Base-by-base conservation (phyloP, 2,797 vertebrate species). In the Hoplostethus atlanticus region DNA sequence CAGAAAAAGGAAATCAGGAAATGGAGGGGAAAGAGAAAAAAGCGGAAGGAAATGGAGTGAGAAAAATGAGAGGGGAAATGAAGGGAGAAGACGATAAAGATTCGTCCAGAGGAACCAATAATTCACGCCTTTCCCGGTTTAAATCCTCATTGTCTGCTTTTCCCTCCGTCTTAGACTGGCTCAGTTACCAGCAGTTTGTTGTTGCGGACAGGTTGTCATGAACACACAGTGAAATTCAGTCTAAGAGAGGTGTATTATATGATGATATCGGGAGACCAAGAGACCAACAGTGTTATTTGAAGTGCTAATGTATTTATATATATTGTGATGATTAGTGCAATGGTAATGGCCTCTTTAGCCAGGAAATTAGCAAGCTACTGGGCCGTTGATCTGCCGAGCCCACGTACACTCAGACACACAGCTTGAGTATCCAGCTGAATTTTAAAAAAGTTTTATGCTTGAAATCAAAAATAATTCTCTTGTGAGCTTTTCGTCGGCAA, bases 21-120 rank as follows among this genome's bases (percentile, higher is more conserved):
- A 81, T 52, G 62, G 30, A 76, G 44, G 3, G 51, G 42, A 76
- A 68, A 76, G 30, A 30, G 17, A 31, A 25, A 52, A 57, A 34
- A 17, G 16, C 44, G 0, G 30, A 17, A 64, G 21, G 64, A 71
- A 56, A 68, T 64, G 47, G 40, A 55, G 28, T 50, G 38, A 55
- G 28, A 64, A 68, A 73, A 74, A 81, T 47, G 68, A 71, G 64
- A 30, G 12, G 65, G 52, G 57, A 77, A 77, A 73, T 73, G 59
- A 77, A 59, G 13, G 55, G 59, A 58, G 68, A 40, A 36, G 53
- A 79, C 51, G 52, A 64, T 61, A 51, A 73, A 66, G 68, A 76
- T 17, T 54, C 50, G 48, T 68, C 44, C 38, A 54, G 16, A 0
- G 0, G 69, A 52, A 59, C 48, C 62, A 67, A 65, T 73, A 61